These are phyloP conservation scores for Hypocryptadius cinnamomeus DNA, from an alignment of 2,113 vertebrate genomes.

Conservation along the genomic window DNA sequence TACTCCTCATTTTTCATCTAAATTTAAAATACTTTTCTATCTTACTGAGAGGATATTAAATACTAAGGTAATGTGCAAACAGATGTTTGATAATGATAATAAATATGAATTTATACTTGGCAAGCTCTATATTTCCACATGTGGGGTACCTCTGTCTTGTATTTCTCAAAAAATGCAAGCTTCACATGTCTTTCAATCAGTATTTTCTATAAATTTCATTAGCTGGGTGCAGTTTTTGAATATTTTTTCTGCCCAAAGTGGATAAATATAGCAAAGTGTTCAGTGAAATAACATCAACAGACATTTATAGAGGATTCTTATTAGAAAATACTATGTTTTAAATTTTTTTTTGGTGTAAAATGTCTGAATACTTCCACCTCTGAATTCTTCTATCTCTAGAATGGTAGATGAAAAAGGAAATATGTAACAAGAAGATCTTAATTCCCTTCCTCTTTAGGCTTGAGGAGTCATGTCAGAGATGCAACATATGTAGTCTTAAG, in stretches of 20 bases:
- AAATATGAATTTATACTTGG: neutral
- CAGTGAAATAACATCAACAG: neutral
- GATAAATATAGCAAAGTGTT: neutral
- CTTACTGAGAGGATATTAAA: neutral
- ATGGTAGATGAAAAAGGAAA: neutral
- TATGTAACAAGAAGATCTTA: fast-evolving
- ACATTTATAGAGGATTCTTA: neutral
- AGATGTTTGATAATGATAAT: too few relatives aligned
- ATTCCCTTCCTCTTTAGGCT: neutral
- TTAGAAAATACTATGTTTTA: neutral
- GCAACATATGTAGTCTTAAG: neutral
- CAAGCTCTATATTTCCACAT: neutral
- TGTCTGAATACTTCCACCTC: neutral
- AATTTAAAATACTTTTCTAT: neutral
- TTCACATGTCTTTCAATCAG: neutral
- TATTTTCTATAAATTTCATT: neutral
- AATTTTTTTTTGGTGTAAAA: neutral
- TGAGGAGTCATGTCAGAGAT: neutral
- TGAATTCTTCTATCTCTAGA: neutral
- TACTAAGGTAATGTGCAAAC: neutral
- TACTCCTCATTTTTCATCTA: neutral
- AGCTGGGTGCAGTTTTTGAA: fast-evolving
- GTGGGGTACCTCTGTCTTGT: neutral
- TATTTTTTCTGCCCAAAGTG: neutral
- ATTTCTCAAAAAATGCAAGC: neutral